Conservation (phyloP, 2,797 vertebrate genomes). For the Sebastolobus altivelis region DNA sequence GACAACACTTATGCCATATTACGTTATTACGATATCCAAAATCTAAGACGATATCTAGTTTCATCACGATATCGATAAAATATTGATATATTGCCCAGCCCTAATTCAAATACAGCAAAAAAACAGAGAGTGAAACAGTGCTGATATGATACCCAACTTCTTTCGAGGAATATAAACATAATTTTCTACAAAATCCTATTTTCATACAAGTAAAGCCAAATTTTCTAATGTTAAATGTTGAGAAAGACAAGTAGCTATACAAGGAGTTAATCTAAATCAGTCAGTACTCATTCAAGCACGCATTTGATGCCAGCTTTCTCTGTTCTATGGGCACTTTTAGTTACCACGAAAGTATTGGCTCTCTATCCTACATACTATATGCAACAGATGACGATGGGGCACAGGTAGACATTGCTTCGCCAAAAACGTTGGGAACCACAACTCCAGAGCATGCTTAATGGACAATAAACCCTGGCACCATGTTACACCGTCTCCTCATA, state of each 20-base stretch:
- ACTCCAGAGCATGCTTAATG: neutral
- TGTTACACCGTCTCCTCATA: neutral
- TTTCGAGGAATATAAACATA: neutral
- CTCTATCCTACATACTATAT: neutral
- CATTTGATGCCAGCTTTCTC: neutral
- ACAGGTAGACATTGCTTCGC: neutral
- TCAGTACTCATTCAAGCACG: neutral
- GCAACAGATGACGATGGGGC: neutral
- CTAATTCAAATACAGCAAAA: too few species aligned
- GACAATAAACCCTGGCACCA: slow-evolving; percentile 2
- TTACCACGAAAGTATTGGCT: neutral
- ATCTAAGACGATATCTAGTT: too few species aligned
- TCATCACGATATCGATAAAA: too few species aligned
- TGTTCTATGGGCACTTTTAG: neutral
- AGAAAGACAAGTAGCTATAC: neutral
- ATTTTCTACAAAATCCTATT: neutral
- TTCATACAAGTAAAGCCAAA: neutral
- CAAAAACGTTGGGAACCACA: neutral
- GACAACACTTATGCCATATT: too few species aligned
- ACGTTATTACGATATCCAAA: too few species aligned
- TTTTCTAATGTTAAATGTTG: neutral
- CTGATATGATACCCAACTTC: neutral
- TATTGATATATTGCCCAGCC: too few species aligned
- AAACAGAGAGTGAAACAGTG: neutral
- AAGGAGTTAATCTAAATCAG: neutral